Conservation (phyloP, 2,888 invertebrate genomes). For the Acleris holmiana region DNA sequence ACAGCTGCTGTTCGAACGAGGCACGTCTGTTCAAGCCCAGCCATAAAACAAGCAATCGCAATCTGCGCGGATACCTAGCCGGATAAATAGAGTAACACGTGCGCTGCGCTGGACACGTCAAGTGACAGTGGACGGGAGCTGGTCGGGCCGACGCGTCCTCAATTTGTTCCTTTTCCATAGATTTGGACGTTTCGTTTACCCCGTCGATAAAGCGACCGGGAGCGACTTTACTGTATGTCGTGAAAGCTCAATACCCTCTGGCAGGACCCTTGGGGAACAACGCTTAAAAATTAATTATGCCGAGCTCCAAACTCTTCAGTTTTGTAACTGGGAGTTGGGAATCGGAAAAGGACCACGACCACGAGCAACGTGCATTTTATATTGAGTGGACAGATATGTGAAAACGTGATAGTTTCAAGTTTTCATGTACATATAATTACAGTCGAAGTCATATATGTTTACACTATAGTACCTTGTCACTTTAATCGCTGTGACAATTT, state of each 20-base stretch:
- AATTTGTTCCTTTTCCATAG: conserved; percentile 53
- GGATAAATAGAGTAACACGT: conserved; percentile 39
- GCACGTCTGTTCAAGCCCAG: too few species aligned
- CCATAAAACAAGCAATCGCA: conserved; percentile 23
- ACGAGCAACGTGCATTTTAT: conserved; percentile 44
- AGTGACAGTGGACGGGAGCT: conserved; percentile 47
- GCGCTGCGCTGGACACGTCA: conserved; percentile 41
- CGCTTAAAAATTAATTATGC: conserved; percentile 62
- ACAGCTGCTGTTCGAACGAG: too few species aligned
- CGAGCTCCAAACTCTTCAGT: conserved; percentile 42
- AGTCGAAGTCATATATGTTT: too few species aligned
- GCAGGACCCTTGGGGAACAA: conserved; percentile 37
- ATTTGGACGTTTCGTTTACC: conserved; percentile 58
- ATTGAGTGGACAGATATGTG: conserved; percentile 41
- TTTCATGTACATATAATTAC: not conserved
- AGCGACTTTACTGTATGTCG: conserved; percentile 47
- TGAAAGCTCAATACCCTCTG: conserved; percentile 42
- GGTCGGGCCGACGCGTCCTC: conserved; percentile 41
- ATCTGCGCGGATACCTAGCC: conserved; percentile 16
- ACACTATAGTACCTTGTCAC: too few species aligned
- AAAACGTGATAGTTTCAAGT: not conserved
- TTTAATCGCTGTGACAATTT: too few species aligned
- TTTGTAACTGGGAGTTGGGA: conserved; percentile 40
- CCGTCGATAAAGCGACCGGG: conserved; percentile 51
- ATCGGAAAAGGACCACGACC: conserved; percentile 33